A percentile compares a stretch with the other conserved stretches of the same genome.
Evolutionary conservation across 2,888 invertebrate genomes (phyloP).

Genomic region (Dascillus cervinus): DNA sequence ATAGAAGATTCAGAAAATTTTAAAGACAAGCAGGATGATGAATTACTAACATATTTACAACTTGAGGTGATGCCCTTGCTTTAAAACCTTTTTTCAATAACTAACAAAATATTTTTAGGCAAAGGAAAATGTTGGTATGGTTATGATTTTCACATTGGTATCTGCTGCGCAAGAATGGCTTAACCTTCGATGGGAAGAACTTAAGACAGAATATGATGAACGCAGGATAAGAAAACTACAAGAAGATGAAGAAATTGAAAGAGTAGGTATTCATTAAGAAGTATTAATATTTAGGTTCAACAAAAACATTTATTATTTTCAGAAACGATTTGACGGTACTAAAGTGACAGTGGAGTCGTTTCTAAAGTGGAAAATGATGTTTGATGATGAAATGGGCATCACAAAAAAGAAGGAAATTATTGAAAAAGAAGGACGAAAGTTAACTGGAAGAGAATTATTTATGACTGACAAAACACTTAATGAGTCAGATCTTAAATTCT

Average conservation of each 20-base stretch:
- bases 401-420: constrained; percentile 63
- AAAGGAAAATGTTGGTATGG: constrained; percentile 89
- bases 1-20: constrained; percentile 72
- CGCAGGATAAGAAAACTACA: constrained; percentile 56
- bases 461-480: constrained; percentile 86
- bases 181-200: constrained; percentile 74
- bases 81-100: neutral
- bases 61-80: constrained; percentile 48
- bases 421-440: constrained; percentile 67
- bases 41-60: constrained; percentile 57
- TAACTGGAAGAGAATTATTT: constrained; percentile 91
- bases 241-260: constrained; percentile 83
- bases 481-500: constrained; percentile 93
- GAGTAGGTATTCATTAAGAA: constrained; percentile 44
- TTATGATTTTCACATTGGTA: constrained; percentile 93
- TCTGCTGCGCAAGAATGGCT: constrained; percentile 86
- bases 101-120: constrained; percentile 46
- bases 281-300: no score
- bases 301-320: constrained; percentile 5
- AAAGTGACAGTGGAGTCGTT: constrained; percentile 93
- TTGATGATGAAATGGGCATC: constrained; percentile 83
- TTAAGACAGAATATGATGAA: constrained; percentile 65
- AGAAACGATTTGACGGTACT: constrained; percentile 94
- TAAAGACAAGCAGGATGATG: constrained; percentile 57
- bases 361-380: constrained; percentile 85